A percentile compares a stretch with the other conserved stretches of the same genome.
phyloP scores from a whole-genome alignment of 1,140 invertebrate species.

The Hypsibius dujardini region DNA sequence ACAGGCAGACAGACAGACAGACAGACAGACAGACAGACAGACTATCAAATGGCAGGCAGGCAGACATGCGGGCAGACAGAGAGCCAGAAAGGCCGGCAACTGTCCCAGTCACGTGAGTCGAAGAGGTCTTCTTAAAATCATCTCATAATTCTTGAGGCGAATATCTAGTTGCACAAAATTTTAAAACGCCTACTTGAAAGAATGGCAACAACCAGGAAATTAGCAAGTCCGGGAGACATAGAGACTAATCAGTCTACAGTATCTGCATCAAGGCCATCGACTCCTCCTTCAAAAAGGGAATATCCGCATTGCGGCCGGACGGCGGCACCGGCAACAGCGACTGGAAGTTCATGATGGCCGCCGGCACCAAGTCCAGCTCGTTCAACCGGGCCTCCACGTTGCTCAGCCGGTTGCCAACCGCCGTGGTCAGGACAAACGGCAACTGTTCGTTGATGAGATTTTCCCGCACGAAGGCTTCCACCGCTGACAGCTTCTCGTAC shows the following conservation, averaged over 20 bases:
- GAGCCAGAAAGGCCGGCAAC: too few species aligned
- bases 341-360: slow-evolving; percentile 49
- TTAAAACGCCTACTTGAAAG: neutral
- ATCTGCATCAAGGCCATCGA: neutral
- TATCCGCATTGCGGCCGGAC: neutral
- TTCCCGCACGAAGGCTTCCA: slow-evolving; percentile 53
- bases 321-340: neutral
- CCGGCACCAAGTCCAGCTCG: slow-evolving; percentile 53
- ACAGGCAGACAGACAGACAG: too few species aligned
- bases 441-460: slow-evolving; percentile 45
- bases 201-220: too few species aligned
- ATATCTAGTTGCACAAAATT: too few species aligned
- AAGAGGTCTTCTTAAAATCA: too few species aligned
- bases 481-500: slow-evolving; percentile 49
- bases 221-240: too few species aligned
- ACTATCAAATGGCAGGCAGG: too few species aligned
- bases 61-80: too few species aligned
- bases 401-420: slow-evolving; percentile 44
- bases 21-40: too few species aligned
- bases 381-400: slow-evolving; percentile 45
- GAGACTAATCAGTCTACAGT: neutral
- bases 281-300: slow-evolving; percentile 6
- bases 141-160: too few species aligned
- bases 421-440: slow-evolving; percentile 44
- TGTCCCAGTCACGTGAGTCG: too few species aligned